Percentiles rank a stretch among this genome's conserved stretches.
Conservation (phyloP, 2,888 invertebrate genomes). For the Caenorhabditis sp. region DNA sequence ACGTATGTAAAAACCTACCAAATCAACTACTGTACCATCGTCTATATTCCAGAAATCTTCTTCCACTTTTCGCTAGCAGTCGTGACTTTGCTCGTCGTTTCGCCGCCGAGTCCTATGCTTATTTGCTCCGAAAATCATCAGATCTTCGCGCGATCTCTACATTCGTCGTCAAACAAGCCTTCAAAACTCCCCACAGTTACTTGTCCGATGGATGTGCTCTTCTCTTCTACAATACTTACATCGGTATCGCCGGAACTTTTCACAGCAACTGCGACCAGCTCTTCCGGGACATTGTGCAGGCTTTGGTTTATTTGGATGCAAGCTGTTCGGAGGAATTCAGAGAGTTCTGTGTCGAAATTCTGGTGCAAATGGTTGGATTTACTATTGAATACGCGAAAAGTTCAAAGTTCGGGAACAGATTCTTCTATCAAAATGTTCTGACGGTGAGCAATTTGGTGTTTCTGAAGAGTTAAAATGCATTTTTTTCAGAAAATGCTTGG, state of each 20-base stretch:
- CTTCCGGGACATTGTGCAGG: slow-evolving; percentile 48
- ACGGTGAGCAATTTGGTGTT: slow-evolving; percentile 25
- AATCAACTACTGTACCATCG: no score
- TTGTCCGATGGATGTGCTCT: slow-evolving; percentile 89
- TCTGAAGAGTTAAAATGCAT: neutral
- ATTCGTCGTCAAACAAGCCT: slow-evolving; percentile 68
- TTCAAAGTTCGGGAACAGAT: slow-evolving; percentile 34
- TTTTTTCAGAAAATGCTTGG: slow-evolving; percentile 55
- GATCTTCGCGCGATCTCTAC: slow-evolving; percentile 63
- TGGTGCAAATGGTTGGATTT: slow-evolving; percentile 64
- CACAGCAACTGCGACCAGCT: slow-evolving; percentile 86
- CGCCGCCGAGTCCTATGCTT: slow-evolving; percentile 96
- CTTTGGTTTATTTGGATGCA: slow-evolving; percentile 22
- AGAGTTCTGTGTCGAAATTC: slow-evolving; percentile 58
- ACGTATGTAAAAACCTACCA: slow-evolving; percentile 52
- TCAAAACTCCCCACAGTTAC: slow-evolving; percentile 61
- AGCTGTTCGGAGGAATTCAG: slow-evolving; percentile 27
- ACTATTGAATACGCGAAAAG: slow-evolving; percentile 61
- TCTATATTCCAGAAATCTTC: slow-evolving; percentile 65
- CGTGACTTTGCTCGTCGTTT: slow-evolving; percentile 93
- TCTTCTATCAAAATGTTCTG: slow-evolving; percentile 57
- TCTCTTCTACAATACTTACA: slow-evolving; percentile 92
- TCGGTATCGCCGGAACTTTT: slow-evolving; percentile 91
- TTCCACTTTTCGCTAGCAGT: slow-evolving; percentile 88
- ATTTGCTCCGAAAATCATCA: slow-evolving; percentile 88